Percentiles rank a stretch among this genome's conserved stretches.
Conservation (phyloP, 2,113 vertebrate genomes). For the Pungitius pungitius region DNA sequence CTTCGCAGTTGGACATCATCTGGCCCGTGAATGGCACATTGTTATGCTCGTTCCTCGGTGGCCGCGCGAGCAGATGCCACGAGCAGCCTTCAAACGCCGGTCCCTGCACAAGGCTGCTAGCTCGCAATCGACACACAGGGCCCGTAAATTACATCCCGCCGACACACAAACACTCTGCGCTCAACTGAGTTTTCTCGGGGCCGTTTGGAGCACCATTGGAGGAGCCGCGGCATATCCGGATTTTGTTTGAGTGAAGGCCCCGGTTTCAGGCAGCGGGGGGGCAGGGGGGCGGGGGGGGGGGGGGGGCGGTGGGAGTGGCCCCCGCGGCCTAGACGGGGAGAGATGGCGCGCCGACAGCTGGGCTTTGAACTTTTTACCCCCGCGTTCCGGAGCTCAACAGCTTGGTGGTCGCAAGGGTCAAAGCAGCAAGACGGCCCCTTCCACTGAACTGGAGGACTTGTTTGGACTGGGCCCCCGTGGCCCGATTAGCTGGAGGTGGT, state of each 20-base stretch:
- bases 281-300: slow-evolving; percentile 13
- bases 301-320: slow-evolving; percentile 41
- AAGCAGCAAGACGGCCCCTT: slow-evolving; percentile 73
- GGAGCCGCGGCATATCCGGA: slow-evolving; percentile 68
- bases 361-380: slow-evolving; percentile 80
- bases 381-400: slow-evolving; percentile 74
- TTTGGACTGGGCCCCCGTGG: slow-evolving; percentile 76
- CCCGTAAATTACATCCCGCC: slow-evolving; percentile 77
- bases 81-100: slow-evolving; percentile 68
- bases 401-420: slow-evolving; percentile 71
- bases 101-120: slow-evolving; percentile 69
- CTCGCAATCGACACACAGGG: slow-evolving; percentile 57
- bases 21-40: slow-evolving; percentile 82
- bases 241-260: slow-evolving; percentile 66
- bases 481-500: slow-evolving; percentile 68
- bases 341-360: slow-evolving; percentile 76
- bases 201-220: slow-evolving; percentile 69
- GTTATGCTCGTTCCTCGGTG: slow-evolving; percentile 75
- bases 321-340: slow-evolving; percentile 61
- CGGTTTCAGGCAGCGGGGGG: slow-evolving; percentile 60
- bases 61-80: slow-evolving; percentile 74
- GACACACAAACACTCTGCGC: slow-evolving; percentile 75
- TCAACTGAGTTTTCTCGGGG: slow-evolving; percentile 71
- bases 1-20: slow-evolving; percentile 80
- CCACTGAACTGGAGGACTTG: slow-evolving; percentile 68